Evolutionary conservation across 1,140 invertebrate genomes (phyloP).

Genomic region (Drosophila malerkotliana): DNA sequence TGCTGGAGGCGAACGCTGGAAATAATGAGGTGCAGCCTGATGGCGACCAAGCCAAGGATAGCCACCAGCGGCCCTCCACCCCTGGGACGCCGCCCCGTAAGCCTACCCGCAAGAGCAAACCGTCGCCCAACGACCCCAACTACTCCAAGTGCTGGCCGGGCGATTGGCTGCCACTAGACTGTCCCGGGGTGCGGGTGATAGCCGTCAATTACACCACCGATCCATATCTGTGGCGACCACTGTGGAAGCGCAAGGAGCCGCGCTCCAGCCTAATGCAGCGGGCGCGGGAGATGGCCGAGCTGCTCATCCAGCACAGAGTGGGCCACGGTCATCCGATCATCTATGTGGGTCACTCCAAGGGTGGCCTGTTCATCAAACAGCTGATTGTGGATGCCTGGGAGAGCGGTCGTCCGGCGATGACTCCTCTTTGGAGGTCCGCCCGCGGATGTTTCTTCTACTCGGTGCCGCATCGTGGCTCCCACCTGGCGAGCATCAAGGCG

Average conservation of each 20-base stretch:
- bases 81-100: constrained; percentile 25
- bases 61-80: constrained; percentile 1
- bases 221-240: constrained; percentile 88
- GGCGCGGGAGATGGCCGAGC: constrained; percentile 88
- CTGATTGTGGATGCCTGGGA: constrained; percentile 87
- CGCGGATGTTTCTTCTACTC: constrained; percentile 89
- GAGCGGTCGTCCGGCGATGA: constrained; percentile 65
- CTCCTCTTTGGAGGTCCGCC: constrained; percentile 85
- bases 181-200: constrained; percentile 87
- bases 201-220: constrained; percentile 90
- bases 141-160: constrained; percentile 88
- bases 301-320: constrained; percentile 86
- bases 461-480: constrained; percentile 89
- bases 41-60: neutral
- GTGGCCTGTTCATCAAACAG: constrained; percentile 89
- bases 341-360: constrained; percentile 90
- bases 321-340: constrained; percentile 87
- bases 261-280: constrained; percentile 87
- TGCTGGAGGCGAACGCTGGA: constrained; percentile 45
- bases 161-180: constrained; percentile 88
- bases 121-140: constrained; percentile 71
- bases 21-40: neutral
- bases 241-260: constrained; percentile 87
- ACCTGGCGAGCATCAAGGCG: constrained; percentile 87
- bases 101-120: constrained; percentile 47